A percentile compares a stretch with the other conserved stretches of the same genome.
phyloP scores from a whole-genome alignment of 2,113 vertebrate genomes.

The Phylloscopus whistleri region DNA sequence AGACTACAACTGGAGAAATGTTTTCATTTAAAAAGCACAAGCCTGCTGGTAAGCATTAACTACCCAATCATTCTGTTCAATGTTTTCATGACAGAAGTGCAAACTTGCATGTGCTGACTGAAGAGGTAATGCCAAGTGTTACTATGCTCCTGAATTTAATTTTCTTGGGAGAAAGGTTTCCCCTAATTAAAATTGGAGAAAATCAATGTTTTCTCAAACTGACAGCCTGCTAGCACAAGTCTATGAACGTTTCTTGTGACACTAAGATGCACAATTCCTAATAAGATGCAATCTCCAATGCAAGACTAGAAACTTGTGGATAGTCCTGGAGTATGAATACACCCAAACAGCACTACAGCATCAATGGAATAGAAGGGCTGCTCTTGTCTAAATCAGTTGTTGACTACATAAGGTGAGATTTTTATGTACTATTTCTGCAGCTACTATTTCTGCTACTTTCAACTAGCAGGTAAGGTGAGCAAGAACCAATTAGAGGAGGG shows the following conservation, averaged over 20 bases:
- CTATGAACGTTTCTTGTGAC: not conserved
- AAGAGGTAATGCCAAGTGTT: not conserved
- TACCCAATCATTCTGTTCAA: not conserved
- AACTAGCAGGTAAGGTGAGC: not conserved
- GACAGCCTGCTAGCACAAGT: not conserved
- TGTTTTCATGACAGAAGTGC: not conserved
- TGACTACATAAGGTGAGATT: not conserved
- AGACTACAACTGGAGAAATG: not conserved
- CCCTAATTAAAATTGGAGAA: not conserved
- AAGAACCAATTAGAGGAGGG: not conserved
- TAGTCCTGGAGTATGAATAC: not conserved
- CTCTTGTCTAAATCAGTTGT: not conserved
- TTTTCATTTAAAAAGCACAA: not conserved
- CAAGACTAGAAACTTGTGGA: not conserved
- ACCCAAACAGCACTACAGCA: not conserved
- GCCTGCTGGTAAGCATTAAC: not conserved
- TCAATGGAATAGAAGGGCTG: accelerated
- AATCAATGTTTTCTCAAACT: not conserved
- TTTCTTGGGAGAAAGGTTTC: not conserved
- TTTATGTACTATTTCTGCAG: not conserved
- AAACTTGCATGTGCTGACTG: not conserved
- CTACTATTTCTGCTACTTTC: not conserved
- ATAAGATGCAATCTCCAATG: not conserved
- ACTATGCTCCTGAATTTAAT: not conserved
- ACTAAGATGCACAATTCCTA: not conserved